Conservation (phyloP, 2,888 invertebrate genomes). For the Lycocerus yunnanus region DNA sequence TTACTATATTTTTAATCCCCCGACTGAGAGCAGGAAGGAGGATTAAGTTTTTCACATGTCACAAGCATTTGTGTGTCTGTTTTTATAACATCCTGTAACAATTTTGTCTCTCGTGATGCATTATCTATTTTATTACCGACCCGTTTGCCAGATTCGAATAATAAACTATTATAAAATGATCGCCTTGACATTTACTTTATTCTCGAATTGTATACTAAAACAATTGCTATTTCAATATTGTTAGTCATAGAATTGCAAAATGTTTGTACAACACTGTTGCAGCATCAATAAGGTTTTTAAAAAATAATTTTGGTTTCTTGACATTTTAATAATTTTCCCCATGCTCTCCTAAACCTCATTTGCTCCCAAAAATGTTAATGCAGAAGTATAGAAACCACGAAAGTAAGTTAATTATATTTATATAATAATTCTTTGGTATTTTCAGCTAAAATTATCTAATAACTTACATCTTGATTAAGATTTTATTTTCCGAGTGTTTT, state of each 20-base stretch:
- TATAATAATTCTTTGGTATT: not conserved
- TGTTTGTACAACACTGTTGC: not conserved
- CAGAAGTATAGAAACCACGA: not conserved
- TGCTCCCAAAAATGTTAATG: not conserved
- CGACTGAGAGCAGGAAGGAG: not conserved
- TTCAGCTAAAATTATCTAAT: not conserved
- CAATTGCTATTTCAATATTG: not conserved
- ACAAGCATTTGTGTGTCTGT: not conserved
- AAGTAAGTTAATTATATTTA: not conserved
- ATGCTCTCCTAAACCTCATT: too few species aligned
- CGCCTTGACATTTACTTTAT: not conserved
- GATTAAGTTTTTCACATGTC: not conserved
- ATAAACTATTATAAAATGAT: not conserved
- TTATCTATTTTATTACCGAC: not conserved
- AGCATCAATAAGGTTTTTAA: not conserved
- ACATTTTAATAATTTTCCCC: too few species aligned
- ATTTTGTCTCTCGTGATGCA: not conserved
- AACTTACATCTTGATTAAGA: not conserved
- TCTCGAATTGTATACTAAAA: not conserved
- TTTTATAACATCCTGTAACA: not conserved
- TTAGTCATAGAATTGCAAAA: not conserved
- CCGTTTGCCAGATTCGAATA: not conserved
- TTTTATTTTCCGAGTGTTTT: not conserved
- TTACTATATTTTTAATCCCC: not conserved
- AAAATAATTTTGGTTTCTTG: too few species aligned